Base-by-base conservation (phyloP, 1,140 invertebrate genomes). In the Aplysia californica region DNA sequence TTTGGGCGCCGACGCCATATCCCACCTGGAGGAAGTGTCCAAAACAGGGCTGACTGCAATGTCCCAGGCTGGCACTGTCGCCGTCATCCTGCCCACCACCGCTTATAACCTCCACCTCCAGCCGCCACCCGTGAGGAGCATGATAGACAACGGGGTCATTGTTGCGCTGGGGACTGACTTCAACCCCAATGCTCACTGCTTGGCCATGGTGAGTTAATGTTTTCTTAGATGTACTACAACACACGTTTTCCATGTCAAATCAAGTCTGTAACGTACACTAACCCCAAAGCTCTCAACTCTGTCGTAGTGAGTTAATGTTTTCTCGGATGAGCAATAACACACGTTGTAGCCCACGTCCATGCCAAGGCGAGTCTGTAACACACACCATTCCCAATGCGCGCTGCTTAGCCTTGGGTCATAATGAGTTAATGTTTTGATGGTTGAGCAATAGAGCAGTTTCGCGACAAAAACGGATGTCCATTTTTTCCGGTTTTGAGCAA, bases 101-200 rank as follows among this genome's bases (percentile, higher is more conserved):
- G 93, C 92, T 20, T 93, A 92, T 83, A 91, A 93, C 55, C 88
- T 94, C 10, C 84, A 91, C 6, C 88, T 94, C 15, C 87, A 87
- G 50, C 87, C 91, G 15, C 93, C 93, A 23, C 93, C 93, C 15
- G 93, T 92, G 6, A 80, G 92, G 35, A 85, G 89, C 73, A 92
- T 94, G 92, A 92, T 94, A 41, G 89, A 92, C 6, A 82, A 81
- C 3, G 92, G 91, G 21, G 92, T 93, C 36, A 88, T 92, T 6
- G 91, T 94, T 0, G 93, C 93, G 23, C 87, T 94, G 0, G 93
- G 93, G 2, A 91, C 92, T 0, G 93, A 94, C 82, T 94, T 94
- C 86, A 94, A 94, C 84, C 93, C 93, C 0, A 94, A 94, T 85
- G 93, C 93, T 1, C 92, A 91, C 81, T 94, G 93, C 82, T 82